Percentiles rank a stretch among this genome's conserved stretches.
phyloP scores from a whole-genome alignment of 2,888 invertebrate genomes.

The Eristalis arbustorum region DNA sequence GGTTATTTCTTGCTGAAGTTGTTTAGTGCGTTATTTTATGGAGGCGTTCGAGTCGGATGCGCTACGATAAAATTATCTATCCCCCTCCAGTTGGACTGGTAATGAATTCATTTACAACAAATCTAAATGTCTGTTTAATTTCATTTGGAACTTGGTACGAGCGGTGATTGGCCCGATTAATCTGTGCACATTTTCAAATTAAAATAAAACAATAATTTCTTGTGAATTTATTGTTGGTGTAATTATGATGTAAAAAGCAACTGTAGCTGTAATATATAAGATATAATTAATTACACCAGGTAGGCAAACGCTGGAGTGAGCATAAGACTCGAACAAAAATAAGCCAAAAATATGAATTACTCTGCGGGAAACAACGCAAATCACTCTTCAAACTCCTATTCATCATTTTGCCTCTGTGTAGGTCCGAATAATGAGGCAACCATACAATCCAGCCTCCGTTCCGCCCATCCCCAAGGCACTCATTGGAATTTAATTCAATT shows the following conservation, averaged over 20 bases:
- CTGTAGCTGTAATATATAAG: not conserved
- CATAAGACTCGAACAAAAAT: not conserved
- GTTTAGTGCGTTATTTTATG: slow-evolving; percentile 66
- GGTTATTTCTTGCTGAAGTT: slow-evolving; percentile 59
- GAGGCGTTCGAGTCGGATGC: slow-evolving; percentile 34
- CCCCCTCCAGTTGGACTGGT: slow-evolving; percentile 23
- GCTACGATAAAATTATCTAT: slow-evolving; percentile 55
- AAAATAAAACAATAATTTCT: slow-evolving; percentile 5
- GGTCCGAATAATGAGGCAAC: not conserved
- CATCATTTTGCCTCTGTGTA: not conserved
- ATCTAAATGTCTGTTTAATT: slow-evolving; percentile 24
- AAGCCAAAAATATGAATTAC: not conserved
- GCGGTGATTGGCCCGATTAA: not conserved
- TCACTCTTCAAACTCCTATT: slow-evolving; percentile 1
- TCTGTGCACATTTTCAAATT: not conserved
- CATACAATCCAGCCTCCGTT: slow-evolving; percentile 29
- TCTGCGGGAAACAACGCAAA: not conserved
- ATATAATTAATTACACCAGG: slow-evolving; percentile 24
- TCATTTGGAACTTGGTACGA: not conserved
- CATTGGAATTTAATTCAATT: slow-evolving; percentile 54
- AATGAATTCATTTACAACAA: slow-evolving; percentile 43
- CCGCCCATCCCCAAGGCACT: slow-evolving; percentile 14
- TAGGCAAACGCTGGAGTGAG: not conserved
- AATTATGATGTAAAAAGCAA: slow-evolving; percentile 2
- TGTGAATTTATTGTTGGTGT: not conserved